These are phyloP conservation scores for Gambusia holbrooki DNA, from an alignment of 2,113 vertebrate species.

Conservation along the genomic window DNA sequence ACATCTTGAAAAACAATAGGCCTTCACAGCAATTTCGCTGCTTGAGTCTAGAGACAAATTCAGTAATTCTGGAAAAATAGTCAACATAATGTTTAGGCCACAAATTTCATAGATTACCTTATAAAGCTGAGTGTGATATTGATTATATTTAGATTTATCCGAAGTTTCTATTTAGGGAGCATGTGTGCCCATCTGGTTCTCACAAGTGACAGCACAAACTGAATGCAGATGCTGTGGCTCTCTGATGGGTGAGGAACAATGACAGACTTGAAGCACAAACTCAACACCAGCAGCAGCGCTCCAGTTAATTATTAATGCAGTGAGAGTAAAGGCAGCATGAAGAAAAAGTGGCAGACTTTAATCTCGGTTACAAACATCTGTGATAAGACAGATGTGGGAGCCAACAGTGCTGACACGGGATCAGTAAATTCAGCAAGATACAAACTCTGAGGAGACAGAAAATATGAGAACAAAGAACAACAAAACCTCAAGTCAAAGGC, in stretches of 20 bases:
- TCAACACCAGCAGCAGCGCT: slow-evolving; percentile 15
- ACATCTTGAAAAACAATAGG: too few relatives aligned
- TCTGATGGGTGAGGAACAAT: not conserved
- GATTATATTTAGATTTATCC: not conserved
- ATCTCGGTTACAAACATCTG: slow-evolving; percentile 25
- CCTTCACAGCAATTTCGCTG: too few relatives aligned
- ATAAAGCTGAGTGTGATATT: not conserved
- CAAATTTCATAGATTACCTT: not conserved
- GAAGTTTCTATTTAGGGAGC: not conserved
- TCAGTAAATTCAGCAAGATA: slow-evolving; percentile 4
- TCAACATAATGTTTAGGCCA: too few relatives aligned
- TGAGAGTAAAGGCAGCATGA: not conserved
- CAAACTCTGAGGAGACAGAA: not conserved
- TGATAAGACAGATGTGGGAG: slow-evolving; percentile 23
- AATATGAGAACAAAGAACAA: slow-evolving; percentile 2
- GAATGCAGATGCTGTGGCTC: not conserved
- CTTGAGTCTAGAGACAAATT: too few relatives aligned
- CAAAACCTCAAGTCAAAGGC: not conserved
- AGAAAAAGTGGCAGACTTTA: slow-evolving; percentile 15
- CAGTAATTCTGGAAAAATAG: too few relatives aligned
- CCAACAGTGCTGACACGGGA: slow-evolving; percentile 10
- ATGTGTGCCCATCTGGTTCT: not conserved
- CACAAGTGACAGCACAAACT: slow-evolving; percentile 4
- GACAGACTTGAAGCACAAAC: slow-evolving; percentile 17
- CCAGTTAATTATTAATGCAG: slow-evolving; percentile 17